Conservation (phyloP, 2,888 invertebrate genomes). For the Buathra laborator region DNA sequence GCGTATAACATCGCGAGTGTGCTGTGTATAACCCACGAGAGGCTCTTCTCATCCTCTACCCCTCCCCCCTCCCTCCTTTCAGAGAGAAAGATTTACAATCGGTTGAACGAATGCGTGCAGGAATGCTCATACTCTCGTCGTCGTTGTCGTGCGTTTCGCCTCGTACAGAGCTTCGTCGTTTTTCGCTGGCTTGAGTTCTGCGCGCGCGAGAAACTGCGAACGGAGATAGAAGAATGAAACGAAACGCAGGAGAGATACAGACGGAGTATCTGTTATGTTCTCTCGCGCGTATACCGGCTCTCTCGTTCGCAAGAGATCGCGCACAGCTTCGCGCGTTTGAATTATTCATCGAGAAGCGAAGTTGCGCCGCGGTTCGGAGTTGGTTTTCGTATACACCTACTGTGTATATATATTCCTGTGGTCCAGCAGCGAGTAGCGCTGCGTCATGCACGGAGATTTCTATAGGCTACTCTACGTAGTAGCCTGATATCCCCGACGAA, state of each 20-base stretch:
- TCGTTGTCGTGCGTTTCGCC: constrained; percentile 64
- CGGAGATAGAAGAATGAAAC: constrained; percentile 48
- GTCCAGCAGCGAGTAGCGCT: constrained; percentile 37
- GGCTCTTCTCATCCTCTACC: neutral
- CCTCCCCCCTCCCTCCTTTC: neutral
- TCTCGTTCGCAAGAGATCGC: constrained; percentile 48
- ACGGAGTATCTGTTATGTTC: constrained; percentile 40
- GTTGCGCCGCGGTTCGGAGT: constrained; percentile 51
- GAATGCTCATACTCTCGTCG: constrained; percentile 80
- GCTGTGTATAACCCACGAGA: constrained; percentile 60
- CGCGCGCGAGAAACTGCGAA: constrained; percentile 66
- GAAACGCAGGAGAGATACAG: constrained; percentile 40
- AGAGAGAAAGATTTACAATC: constrained; percentile 80
- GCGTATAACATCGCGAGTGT: constrained; percentile 80
- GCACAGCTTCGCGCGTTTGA: constrained; percentile 77
- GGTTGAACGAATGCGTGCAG: constrained; percentile 81
- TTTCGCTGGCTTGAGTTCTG: constrained; percentile 63
- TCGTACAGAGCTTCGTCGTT: constrained; percentile 66
- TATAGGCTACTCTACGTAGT: constrained; percentile 74
- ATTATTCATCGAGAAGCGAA: constrained; percentile 79
- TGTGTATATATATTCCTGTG: constrained; percentile 27
- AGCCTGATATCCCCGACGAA: constrained; percentile 68
- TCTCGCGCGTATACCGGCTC: constrained; percentile 54
- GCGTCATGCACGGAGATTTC: constrained; percentile 16
- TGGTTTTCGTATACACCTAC: constrained; percentile 51